A percentile compares a stretch with the other conserved stretches of the same genome.
Conservation (phyloP, 1,140 invertebrate genomes). For the Chelonus insularis region DNA sequence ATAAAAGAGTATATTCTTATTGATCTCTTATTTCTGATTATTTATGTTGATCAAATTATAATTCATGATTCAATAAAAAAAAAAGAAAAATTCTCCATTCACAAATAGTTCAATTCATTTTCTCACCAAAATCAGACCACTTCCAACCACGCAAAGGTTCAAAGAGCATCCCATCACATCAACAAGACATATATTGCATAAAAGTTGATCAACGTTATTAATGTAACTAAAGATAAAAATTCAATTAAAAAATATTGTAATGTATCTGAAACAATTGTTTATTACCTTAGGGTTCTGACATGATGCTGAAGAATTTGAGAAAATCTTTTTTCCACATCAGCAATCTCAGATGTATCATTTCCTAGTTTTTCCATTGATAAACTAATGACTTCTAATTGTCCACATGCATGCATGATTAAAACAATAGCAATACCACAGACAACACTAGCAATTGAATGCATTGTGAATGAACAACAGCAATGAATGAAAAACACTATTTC, state of each 20-base stretch:
- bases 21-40: no score
- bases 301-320: slow-evolving; percentile 11
- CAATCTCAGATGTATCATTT: not conserved
- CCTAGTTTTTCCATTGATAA: not conserved
- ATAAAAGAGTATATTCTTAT: not conserved
- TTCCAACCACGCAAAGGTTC: slow-evolving; percentile 13
- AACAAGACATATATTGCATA: slow-evolving; percentile 32
- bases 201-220: not conserved
- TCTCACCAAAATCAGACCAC: slow-evolving; percentile 21
- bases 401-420: slow-evolving; percentile 37
- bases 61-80: no score
- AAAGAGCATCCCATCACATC: slow-evolving; percentile 33
- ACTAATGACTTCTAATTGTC: slow-evolving; percentile 40
- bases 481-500: slow-evolving; percentile 27
- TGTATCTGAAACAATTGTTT: no score
- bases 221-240: slow-evolving; percentile 19
- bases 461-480: slow-evolving; percentile 19
- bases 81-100: not conserved
- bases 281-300: slow-evolving; percentile 23
- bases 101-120: not conserved
- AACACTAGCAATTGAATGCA: slow-evolving; percentile 8
- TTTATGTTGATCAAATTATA: no score
- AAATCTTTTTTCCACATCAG: not conserved
- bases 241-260: no score
- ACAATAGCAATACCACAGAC: slow-evolving; percentile 7